Conservation (phyloP, 2,888 invertebrate genomes). For the Chymomyza amoena region DNA sequence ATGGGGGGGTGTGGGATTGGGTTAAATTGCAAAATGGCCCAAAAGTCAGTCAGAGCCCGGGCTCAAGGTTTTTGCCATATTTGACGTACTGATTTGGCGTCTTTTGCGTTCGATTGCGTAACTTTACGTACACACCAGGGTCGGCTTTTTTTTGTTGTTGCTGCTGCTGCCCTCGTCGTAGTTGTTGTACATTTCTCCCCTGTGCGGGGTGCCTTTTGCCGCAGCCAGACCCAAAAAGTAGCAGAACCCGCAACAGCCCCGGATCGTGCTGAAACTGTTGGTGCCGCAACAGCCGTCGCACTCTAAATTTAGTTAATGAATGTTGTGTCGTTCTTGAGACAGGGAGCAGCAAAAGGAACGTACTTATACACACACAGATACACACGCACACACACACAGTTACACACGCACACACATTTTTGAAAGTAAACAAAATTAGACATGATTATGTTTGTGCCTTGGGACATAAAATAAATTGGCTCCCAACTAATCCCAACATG, state of each 20-base stretch:
- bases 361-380: background rate
- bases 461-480: slow-evolving; percentile 72
- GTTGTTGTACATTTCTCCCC: background rate
- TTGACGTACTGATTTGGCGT: slow-evolving; percentile 53
- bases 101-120: slow-evolving; percentile 64
- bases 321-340: slow-evolving; percentile 26
- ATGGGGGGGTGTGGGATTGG: slow-evolving; percentile 1
- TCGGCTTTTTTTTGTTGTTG: background rate
- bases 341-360: background rate
- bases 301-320: slow-evolving; percentile 73
- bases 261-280: background rate
- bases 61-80: slow-evolving; percentile 1
- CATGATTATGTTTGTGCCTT: slow-evolving; percentile 71
- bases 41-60: background rate
- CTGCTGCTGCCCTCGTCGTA: background rate
- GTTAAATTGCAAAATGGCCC: background rate
- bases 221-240: background rate
- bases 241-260: background rate
- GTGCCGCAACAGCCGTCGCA: slow-evolving; percentile 47
- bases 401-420: slow-evolving; percentile 66
- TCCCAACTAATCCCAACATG: slow-evolving; percentile 65
- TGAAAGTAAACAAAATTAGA: slow-evolving; percentile 73
- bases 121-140: slow-evolving; percentile 32
- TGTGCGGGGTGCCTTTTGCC: background rate
- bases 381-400: slow-evolving; percentile 3